phyloP scores from a whole-genome alignment of 1,140 invertebrate genomes.

The Delia radicum region DNA sequence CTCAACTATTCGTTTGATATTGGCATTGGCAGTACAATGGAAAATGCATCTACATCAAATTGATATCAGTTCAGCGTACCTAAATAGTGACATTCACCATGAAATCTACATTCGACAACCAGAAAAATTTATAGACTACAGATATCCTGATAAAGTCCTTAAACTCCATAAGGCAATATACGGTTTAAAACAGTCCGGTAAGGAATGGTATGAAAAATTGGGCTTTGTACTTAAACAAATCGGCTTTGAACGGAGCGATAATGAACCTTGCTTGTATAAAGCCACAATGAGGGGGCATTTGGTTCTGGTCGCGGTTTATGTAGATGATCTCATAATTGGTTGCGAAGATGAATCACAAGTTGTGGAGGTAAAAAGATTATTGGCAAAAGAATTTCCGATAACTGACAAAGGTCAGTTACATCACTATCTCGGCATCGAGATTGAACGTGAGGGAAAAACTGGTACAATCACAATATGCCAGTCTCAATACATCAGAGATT shows the following conservation, averaged over 20 bases:
- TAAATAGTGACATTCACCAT: not conserved
- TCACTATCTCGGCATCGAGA: constrained; percentile 44
- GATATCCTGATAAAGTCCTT: constrained; percentile 34
- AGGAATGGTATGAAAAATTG: too few relatives aligned
- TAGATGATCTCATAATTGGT: too few relatives aligned
- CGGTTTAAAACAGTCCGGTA: constrained; percentile 50
- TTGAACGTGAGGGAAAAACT: constrained; percentile 30
- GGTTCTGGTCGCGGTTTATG: too few relatives aligned
- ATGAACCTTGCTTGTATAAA: too few relatives aligned
- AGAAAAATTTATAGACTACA: not conserved
- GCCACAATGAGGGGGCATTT: too few relatives aligned
- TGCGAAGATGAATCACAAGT: not conserved
- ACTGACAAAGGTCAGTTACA: constrained; percentile 33
- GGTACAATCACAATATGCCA: constrained; percentile 36
- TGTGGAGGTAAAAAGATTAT: not conserved
- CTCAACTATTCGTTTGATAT: constrained; percentile 30
- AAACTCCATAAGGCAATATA: constrained; percentile 43
- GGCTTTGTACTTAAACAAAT: too few relatives aligned
- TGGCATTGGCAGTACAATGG: constrained; percentile 30
- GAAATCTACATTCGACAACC: not conserved
- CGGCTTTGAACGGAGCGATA: too few relatives aligned
- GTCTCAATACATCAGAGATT: constrained; percentile 44
- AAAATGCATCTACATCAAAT: constrained; percentile 1
- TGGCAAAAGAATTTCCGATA: constrained; percentile 35
- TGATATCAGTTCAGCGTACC: not conserved